Evolutionary conservation across 1,140 invertebrate species (phyloP).

Genomic region (Tetramorium simillimum): DNA sequence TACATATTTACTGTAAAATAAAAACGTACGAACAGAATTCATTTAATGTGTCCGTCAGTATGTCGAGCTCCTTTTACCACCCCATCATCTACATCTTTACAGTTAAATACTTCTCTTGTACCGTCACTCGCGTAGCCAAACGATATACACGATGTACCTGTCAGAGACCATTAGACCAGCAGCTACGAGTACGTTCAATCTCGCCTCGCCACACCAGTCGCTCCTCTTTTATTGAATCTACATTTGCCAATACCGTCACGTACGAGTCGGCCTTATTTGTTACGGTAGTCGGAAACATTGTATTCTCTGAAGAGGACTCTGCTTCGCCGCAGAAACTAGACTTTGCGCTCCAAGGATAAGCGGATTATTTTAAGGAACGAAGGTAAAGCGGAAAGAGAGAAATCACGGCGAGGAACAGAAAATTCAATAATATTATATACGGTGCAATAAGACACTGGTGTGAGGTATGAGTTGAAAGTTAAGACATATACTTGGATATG

Average conservation of each 20-base stretch:
- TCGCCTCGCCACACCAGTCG: constrained; percentile 1
- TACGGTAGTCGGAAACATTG: neutral
- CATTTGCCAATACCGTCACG: neutral
- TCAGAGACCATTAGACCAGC: constrained; percentile 16
- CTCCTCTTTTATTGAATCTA: constrained; percentile 35
- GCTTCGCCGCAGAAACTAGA: neutral
- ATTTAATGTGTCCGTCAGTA: neutral
- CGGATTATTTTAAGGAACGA: neutral
- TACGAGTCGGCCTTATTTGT: constrained; percentile 24
- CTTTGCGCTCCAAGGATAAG: neutral
- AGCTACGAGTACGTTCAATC: constrained; percentile 34
- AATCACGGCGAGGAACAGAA: neutral
- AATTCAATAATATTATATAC: constrained; percentile 7
- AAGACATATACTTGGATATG: too few relatives aligned
- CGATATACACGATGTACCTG: constrained; percentile 10
- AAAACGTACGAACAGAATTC: neutral
- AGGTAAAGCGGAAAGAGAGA: neutral
- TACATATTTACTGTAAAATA: neutral
- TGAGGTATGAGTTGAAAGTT: neutral
- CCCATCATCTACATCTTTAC: neutral
- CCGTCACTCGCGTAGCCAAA: neutral
- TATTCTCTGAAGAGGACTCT: neutral
- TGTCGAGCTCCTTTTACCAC: neutral
- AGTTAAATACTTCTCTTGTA: constrained; percentile 13
- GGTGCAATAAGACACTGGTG: neutral